A percentile compares a stretch with the other conserved stretches of the same genome.
Conservation (phyloP, 2,888 invertebrate species). For the Campoplex nolae region DNA sequence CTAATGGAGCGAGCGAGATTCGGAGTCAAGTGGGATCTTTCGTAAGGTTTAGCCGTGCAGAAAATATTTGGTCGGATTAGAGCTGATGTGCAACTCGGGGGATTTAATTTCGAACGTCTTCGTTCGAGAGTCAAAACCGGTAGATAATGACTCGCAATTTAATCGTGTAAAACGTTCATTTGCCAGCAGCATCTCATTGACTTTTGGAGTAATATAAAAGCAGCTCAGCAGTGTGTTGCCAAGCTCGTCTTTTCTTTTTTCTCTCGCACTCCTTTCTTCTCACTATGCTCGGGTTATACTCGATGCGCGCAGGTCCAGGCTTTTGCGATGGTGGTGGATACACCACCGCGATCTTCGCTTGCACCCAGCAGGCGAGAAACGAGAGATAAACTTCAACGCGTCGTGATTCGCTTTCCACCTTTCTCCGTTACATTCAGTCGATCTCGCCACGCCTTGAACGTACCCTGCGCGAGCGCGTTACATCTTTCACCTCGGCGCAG, state of each 20-base stretch:
- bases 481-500: constrained; percentile 59
- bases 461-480: constrained; percentile 58
- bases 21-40: constrained; percentile 17
- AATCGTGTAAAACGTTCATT: constrained; percentile 58
- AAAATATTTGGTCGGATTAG: constrained; percentile 17
- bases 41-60: constrained; percentile 5
- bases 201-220: constrained; percentile 26
- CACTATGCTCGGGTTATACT: constrained; percentile 5
- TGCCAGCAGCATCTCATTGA: constrained; percentile 33
- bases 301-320: constrained; percentile 55
- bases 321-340: constrained; percentile 45
- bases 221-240: constrained; percentile 28
- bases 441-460: constrained; percentile 65
- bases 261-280: neutral
- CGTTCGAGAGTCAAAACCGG: neutral
- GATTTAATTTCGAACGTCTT: constrained; percentile 44
- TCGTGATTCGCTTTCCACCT: constrained; percentile 68
- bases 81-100: neutral
- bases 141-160: constrained; percentile 28
- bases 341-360: constrained; percentile 14
- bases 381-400: constrained; percentile 65
- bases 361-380: constrained; percentile 59
- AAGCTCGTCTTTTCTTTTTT: neutral
- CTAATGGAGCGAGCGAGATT: constrained; percentile 80
- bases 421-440: constrained; percentile 37